phyloP scores from a whole-genome alignment of 2,888 invertebrate genomes.

The Brachyopa scutellaris region DNA sequence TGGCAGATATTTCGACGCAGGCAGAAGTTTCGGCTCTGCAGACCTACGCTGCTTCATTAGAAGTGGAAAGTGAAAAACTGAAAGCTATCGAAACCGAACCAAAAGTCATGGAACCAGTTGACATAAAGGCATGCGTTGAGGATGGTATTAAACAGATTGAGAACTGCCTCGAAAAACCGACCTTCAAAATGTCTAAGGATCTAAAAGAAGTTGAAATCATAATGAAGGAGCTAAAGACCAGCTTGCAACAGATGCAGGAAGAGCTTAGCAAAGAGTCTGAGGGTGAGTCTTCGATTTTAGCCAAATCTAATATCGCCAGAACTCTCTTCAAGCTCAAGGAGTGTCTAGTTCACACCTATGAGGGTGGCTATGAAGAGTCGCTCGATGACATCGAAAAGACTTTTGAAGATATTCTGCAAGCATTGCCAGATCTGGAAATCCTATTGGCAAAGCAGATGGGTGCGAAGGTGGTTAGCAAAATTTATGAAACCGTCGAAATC shows the following conservation, averaged over 20 bases:
- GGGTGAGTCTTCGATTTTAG: slow-evolving; percentile 74
- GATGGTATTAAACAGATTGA: slow-evolving; percentile 79
- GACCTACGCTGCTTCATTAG: slow-evolving; percentile 82
- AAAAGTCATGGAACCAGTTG: slow-evolving; percentile 50
- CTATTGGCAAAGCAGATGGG: slow-evolving; percentile 82
- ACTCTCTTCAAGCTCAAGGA: slow-evolving; percentile 80
- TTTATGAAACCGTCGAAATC: slow-evolving; percentile 43
- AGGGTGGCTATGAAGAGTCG: slow-evolving; percentile 77
- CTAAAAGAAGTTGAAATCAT: slow-evolving; percentile 75
- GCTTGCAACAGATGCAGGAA: slow-evolving; percentile 69
- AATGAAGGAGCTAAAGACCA: slow-evolving; percentile 76
- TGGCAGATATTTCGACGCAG: slow-evolving; percentile 84
- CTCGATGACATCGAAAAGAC: slow-evolving; percentile 79
- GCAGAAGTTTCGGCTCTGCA: slow-evolving; percentile 84
- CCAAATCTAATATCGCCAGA: slow-evolving; percentile 77
- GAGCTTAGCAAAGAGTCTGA: slow-evolving; percentile 53
- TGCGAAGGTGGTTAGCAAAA: slow-evolving; percentile 77
- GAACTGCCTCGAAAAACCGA: slow-evolving; percentile 76
- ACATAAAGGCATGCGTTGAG: slow-evolving; percentile 74
- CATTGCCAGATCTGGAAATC: slow-evolving; percentile 79
- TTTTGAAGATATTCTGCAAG: slow-evolving; percentile 79
- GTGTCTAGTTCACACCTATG: slow-evolving; percentile 80
- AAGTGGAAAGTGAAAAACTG: slow-evolving; percentile 54
- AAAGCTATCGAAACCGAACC: slow-evolving; percentile 46
- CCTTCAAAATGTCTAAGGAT: slow-evolving; percentile 73